These are phyloP conservation scores for Nephrotoma flavescens DNA, from an alignment of 2,888 invertebrate genomes.

Conservation along the genomic window DNA sequence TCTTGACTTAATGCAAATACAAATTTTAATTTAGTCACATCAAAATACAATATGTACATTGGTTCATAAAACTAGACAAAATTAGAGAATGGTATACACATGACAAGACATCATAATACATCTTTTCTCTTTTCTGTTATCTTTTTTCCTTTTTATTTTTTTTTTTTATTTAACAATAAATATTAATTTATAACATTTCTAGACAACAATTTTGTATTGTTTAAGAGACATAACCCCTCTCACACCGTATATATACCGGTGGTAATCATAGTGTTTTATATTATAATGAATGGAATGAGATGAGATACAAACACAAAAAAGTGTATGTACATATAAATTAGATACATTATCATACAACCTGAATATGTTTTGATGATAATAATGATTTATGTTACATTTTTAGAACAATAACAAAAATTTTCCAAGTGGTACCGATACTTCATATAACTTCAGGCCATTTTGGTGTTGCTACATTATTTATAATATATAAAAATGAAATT, in stretches of 20 bases:
- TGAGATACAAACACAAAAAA: background rate
- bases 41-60: background rate
- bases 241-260: background rate
- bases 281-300: background rate
- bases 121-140: background rate
- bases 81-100: background rate
- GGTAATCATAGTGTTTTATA: background rate
- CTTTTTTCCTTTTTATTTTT: background rate
- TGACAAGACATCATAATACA: background rate
- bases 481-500: background rate
- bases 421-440: background rate
- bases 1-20: background rate
- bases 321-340: background rate
- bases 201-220: background rate
- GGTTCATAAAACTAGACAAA: background rate
- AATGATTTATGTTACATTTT: background rate
- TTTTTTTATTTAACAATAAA: background rate
- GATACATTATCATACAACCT: background rate
- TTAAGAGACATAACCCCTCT: background rate
- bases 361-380: background rate
- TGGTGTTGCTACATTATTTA: background rate
- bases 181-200: background rate
- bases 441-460: background rate
- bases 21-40: background rate
- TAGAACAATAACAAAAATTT: background rate